Evolutionary conservation across 2,888 invertebrate species (phyloP), one percentile per base, ranked within the genome.

Genomic region (Bombylius major): DNA sequence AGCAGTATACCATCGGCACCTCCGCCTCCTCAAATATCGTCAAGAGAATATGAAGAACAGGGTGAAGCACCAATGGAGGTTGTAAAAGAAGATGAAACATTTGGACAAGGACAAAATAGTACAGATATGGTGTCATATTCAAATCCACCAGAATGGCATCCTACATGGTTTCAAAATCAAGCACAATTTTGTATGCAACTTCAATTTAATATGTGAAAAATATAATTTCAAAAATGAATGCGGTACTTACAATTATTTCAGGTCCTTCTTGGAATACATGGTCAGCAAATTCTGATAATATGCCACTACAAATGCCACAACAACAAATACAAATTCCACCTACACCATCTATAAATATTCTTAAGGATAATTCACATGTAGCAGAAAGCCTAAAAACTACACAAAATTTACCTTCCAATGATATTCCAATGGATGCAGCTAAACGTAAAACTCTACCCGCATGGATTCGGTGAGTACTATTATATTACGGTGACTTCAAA

Each of bases 381-480:
- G 1, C 9, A 42, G 11, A 8, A 11, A 42, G 11, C 11, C 11
- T 42, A 42, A 42, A 42, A 42, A 11, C 11, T 11, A 11, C 39
- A 1, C 5, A 42, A 4, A 36, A 36, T 8, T 4, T 42, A 11
- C 5, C 39, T 42, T 42, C 39, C 39, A 42, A 7, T 42, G 68
- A 1, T 65, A 68, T 49, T 12, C 78, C 77, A 39, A 75, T 82
- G 69, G 93, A 94, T 73, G 90, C 91, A 14, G 87, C 87, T 23
- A 91, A 91, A 73, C 78, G 94, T 45, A 84, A 92, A 67, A 87
- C 89, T 65, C 78, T 98, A 32, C 98, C 98, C n/a, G 92, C 90
- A 0, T 98, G 98, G 98, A 96, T 98, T 62, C 80, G 96, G 71
- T 96, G 93, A 78, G 50, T 50, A 14, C 11, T 34, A 33, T 44